These are phyloP conservation scores for Hemichromis elongatus DNA, from an alignment of 2,113 vertebrate species.

Conservation along the genomic window DNA sequence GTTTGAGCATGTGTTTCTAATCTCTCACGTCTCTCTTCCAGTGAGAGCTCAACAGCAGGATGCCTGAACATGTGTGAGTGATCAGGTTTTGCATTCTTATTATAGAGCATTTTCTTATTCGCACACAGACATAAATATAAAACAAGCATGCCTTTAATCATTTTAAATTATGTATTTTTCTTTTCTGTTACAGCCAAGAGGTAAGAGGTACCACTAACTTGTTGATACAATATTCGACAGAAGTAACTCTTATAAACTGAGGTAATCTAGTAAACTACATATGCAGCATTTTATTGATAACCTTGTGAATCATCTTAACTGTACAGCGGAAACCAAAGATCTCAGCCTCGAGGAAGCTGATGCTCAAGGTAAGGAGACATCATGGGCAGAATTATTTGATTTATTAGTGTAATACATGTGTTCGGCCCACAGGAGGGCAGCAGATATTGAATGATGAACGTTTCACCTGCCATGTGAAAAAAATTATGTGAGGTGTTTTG, in stretches of 20 bases:
- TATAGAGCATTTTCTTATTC: slow-evolving; percentile 7
- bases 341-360: slow-evolving; percentile 89
- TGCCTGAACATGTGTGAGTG: slow-evolving; percentile 74
- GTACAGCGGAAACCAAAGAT: slow-evolving; percentile 87
- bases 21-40: slow-evolving; percentile 42
- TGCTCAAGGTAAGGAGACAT: slow-evolving; percentile 80
- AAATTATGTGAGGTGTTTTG: not conserved
- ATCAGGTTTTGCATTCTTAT: slow-evolving; percentile 18
- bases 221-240: not conserved
- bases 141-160: not conserved
- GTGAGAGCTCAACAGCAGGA: slow-evolving; percentile 48
- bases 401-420: not conserved
- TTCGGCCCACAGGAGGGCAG: slow-evolving; percentile 27
- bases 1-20: slow-evolving; percentile 18
- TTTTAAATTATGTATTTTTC: not conserved
- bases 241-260: not conserved
- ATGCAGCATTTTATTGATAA: not conserved
- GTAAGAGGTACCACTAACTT: slow-evolving; percentile 20
- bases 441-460: not conserved
- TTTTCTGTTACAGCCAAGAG: slow-evolving; percentile 61
- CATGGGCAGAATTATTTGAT: not conserved
- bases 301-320: not conserved
- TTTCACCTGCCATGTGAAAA: not conserved
- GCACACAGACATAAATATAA: not conserved
- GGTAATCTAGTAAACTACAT: not conserved